These are phyloP conservation scores for Pseudochaenichthys georgianus DNA, from an alignment of 2,797 vertebrate genomes.

Conservation along the genomic window DNA sequence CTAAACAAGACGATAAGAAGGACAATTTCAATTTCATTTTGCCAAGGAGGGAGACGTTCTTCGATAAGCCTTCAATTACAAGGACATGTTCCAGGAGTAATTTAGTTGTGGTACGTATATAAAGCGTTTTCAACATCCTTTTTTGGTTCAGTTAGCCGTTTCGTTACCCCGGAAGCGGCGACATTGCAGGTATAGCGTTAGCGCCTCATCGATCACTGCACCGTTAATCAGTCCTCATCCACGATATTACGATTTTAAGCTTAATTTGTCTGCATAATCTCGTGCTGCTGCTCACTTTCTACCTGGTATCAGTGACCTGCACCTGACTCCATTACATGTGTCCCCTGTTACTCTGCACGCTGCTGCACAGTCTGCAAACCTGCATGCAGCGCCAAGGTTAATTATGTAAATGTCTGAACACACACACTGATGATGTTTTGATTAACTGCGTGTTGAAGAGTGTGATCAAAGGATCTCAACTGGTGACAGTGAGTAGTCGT, in stretches of 20 bases:
- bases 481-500: too few relatives aligned
- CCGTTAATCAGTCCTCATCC: slow-evolving; percentile 10
- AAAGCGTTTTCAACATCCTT: neutral
- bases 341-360: neutral
- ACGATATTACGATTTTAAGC: too few relatives aligned
- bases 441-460: neutral
- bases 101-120: slow-evolving; percentile 44
- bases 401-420: neutral
- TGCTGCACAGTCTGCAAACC: neutral
- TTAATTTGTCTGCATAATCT: too few relatives aligned
- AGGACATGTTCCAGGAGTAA: slow-evolving; percentile 52
- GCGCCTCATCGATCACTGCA: slow-evolving; percentile 8
- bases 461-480: neutral
- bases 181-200: slow-evolving; percentile 51
- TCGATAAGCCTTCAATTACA: accelerated
- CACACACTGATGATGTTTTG: neutral
- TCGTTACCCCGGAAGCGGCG: slow-evolving; percentile 67
- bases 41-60: neutral
- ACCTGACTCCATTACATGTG: too few relatives aligned
- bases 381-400: slow-evolving; percentile 9
- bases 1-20: slow-evolving; percentile 8
- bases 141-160: slow-evolving; percentile 51
- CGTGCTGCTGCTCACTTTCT: neutral
- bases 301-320: neutral
- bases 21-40: neutral